phyloP scores from a whole-genome alignment of 2,113 vertebrate genomes.

The Thryonomys swinderianus region DNA sequence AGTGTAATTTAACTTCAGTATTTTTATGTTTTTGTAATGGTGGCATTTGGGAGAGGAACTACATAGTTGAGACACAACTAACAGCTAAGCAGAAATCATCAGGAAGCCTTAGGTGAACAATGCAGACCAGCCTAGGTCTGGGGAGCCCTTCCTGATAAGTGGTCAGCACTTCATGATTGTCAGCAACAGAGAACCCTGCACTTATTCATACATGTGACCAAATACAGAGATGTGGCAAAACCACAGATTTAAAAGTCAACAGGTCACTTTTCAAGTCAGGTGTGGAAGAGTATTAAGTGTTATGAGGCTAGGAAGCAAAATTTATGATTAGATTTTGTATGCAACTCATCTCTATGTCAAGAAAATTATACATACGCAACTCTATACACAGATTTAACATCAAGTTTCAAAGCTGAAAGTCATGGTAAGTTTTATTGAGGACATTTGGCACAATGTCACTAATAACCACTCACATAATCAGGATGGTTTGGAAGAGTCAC shows the following conservation, averaged over 20 bases:
- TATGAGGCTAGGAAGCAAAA: background rate
- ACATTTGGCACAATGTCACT: background rate
- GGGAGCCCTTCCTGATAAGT: background rate
- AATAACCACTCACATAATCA: background rate
- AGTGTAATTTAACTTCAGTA: background rate
- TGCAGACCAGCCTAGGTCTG: background rate
- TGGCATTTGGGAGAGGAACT: background rate
- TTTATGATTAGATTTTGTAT: background rate
- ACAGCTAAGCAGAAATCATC: background rate
- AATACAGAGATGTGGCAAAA: background rate
- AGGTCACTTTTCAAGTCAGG: background rate
- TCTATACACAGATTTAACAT: background rate
- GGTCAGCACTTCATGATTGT: background rate
- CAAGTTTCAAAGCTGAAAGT: background rate
- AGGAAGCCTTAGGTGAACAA: background rate
- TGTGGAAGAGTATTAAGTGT: background rate
- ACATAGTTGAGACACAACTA: background rate
- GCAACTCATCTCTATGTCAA: background rate
- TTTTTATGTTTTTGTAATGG: background rate
- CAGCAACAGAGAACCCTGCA: background rate
- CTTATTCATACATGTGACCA: background rate
- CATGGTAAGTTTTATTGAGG: background rate
- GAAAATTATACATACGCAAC: background rate
- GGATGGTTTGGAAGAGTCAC: background rate
- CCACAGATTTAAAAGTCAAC: background rate